Evolutionary conservation across 2,113 vertebrate genomes (phyloP).

Genomic region (Ursus arctos): DNA sequence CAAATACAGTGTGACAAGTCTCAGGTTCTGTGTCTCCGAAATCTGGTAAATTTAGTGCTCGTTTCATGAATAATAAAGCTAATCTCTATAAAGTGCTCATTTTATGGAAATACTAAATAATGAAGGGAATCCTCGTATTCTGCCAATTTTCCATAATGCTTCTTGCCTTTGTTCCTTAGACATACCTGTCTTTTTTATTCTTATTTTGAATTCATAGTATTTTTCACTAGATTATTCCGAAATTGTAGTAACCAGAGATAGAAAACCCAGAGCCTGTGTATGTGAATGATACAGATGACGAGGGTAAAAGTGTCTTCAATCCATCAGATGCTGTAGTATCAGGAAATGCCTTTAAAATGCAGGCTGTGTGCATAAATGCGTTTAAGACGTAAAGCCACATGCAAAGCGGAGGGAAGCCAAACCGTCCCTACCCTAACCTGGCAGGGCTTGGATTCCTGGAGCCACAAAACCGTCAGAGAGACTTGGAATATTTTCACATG

Average conservation of each 20-base stretch:
- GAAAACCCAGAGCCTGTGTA: background rate
- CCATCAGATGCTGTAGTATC: background rate
- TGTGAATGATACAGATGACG: background rate
- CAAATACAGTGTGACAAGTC: background rate
- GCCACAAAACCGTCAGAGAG: background rate
- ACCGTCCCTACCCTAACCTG: background rate
- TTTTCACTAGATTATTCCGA: background rate
- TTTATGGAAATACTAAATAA: constrained; percentile 53
- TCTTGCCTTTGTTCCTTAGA: constrained; percentile 13
- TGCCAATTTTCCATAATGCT: constrained; percentile 11
- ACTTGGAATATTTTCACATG: background rate
- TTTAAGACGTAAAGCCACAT: background rate
- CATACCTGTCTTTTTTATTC: constrained; percentile 3
- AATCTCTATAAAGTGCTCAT: background rate
- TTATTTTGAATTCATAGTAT: constrained; percentile 36
- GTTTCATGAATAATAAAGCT: constrained; percentile 54
- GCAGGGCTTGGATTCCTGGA: background rate
- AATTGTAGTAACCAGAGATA: background rate
- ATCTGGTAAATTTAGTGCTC: constrained; percentile 36
- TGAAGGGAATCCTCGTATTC: background rate
- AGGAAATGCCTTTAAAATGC: background rate
- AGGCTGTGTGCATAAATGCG: background rate
- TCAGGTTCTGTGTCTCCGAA: constrained; percentile 30
- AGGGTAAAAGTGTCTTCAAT: background rate
- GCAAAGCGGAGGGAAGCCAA: background rate